Evolutionary conservation across 2,113 vertebrate species (phyloP).

Genomic region (Reinhardtius hippoglossoides): DNA sequence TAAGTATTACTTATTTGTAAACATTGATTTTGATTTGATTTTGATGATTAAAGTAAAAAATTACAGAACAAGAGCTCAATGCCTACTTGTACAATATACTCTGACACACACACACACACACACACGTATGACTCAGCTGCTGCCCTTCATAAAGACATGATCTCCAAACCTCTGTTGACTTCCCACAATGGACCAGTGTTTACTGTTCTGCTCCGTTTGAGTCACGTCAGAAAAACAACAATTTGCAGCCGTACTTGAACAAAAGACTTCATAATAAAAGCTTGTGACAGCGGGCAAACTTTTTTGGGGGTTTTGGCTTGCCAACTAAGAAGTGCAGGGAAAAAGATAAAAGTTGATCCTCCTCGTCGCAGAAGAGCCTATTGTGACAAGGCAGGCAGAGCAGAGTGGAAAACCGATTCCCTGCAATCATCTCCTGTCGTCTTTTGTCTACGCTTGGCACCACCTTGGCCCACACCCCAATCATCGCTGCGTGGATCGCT

Average conservation of each 20-base stretch:
- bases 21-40: neutral
- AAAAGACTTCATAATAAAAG: constrained; percentile 75
- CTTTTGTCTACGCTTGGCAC: constrained; percentile 59
- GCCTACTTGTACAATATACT: neutral
- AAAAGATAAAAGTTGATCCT: constrained; percentile 52
- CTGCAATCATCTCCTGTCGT: constrained; percentile 72
- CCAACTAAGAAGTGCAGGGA: neutral
- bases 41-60: constrained; percentile 12
- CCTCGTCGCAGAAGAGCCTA: constrained; percentile 38
- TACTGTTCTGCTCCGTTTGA: constrained; percentile 57
- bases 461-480: constrained; percentile 58
- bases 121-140: constrained; percentile 36
- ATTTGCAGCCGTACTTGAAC: constrained; percentile 59
- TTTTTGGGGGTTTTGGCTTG: constrained; percentile 6
- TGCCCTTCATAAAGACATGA: constrained; percentile 29
- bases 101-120: neutral
- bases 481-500: constrained; percentile 46
- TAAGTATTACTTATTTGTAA: neutral
- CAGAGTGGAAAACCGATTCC: constrained; percentile 69
- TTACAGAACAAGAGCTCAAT: neutral
- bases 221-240: constrained; percentile 70
- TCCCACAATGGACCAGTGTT: constrained; percentile 56
- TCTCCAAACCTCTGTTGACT: constrained; percentile 36
- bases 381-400: constrained; percentile 53
- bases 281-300: constrained; percentile 53